These are phyloP conservation scores for Chloropsis hardwickii DNA, from an alignment of 2,113 vertebrate genomes.

Conservation along the genomic window DNA sequence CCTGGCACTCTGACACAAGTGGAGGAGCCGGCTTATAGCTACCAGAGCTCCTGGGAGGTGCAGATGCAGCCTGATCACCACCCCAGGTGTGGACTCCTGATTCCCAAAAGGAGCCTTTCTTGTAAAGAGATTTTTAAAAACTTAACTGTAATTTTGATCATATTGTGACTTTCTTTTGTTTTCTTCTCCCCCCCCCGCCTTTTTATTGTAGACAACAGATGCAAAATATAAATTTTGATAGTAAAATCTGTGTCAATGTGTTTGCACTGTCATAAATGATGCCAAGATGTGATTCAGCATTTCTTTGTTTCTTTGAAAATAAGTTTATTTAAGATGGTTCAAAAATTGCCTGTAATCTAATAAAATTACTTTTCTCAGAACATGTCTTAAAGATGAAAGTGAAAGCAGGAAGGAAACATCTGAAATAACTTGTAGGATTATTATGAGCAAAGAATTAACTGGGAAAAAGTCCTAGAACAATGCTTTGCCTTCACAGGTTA, in stretches of 20 bases:
- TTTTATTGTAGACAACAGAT: background rate
- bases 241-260: background rate
- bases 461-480: background rate
- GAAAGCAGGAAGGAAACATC: background rate
- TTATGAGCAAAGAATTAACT: background rate
- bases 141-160: background rate
- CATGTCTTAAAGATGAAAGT: background rate
- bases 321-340: background rate
- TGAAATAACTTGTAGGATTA: background rate
- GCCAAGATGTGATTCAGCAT: background rate
- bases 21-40: background rate
- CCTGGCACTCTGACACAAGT: background rate
- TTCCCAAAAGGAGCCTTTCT: background rate
- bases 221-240: background rate
- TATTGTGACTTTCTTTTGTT: background rate
- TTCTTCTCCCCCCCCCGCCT: background rate
- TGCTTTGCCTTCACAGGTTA: background rate
- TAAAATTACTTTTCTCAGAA: background rate
- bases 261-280: background rate
- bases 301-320: background rate
- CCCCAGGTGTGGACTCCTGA: fast-evolving
- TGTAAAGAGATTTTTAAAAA: background rate
- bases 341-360: background rate
- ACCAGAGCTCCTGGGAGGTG: background rate
- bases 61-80: background rate